Percentiles rank a stretch among this genome's conserved stretches.
These are phyloP conservation scores for Mergus octosetaceus DNA, from an alignment of 2,797 vertebrate genomes.

Conservation along the genomic window DNA sequence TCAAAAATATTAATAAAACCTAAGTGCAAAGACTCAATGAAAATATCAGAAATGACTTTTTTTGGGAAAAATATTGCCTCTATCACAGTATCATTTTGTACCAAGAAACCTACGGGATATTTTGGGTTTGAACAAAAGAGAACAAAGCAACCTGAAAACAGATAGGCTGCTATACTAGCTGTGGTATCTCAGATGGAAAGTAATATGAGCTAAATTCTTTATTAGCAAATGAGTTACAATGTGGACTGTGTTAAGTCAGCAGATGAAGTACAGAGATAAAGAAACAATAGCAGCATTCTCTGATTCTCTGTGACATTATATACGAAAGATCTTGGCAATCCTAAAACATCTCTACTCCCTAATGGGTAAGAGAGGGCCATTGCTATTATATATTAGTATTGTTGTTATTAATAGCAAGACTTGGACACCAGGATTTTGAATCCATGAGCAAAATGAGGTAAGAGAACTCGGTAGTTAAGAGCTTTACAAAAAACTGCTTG, in stretches of 20 bases:
- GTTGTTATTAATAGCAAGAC: neutral
- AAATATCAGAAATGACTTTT: neutral
- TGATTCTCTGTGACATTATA: neutral
- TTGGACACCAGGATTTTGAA: neutral
- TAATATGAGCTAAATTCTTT: conserved; percentile 45
- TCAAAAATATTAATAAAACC: neutral
- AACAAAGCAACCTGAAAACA: neutral
- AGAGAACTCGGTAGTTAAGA: neutral
- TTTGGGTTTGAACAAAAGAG: conserved; percentile 7
- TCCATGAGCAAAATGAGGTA: neutral
- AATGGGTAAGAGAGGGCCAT: neutral
- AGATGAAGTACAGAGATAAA: conserved; percentile 22
- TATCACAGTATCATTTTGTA: neutral
- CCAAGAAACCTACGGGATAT: neutral
- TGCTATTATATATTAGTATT: neutral
- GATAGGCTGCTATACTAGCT: neutral
- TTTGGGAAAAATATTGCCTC: neutral
- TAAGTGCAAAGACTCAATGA: neutral
- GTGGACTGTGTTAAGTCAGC: conserved; percentile 24
- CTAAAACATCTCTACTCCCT: neutral
- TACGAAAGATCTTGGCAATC: neutral
- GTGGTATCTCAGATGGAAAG: neutral
- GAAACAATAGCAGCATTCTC: conserved; percentile 51
- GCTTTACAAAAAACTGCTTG: neutral
- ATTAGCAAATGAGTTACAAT: conserved; percentile 19